Evolutionary conservation across 2,888 invertebrate genomes (phyloP).

Genomic region (Rhorus exstirpatorius): DNA sequence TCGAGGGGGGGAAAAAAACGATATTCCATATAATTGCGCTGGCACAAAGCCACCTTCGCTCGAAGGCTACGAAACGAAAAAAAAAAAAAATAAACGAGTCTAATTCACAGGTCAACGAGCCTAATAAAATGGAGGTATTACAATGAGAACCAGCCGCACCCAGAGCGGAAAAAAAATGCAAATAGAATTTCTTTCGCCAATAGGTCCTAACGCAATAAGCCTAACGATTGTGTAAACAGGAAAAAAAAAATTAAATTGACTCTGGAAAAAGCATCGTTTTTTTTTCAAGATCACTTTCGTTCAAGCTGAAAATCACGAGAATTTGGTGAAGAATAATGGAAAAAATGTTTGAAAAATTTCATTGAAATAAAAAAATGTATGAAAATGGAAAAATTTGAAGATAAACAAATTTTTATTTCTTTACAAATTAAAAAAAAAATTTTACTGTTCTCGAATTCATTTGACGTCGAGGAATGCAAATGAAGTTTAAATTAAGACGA

Average conservation of each 20-base stretch:
- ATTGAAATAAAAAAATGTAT: neutral
- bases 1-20: neutral
- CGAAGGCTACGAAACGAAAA: neutral
- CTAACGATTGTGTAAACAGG: slow-evolving; percentile 17
- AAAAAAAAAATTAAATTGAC: neutral
- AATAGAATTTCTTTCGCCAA: slow-evolving; percentile 32
- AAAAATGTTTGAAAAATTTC: neutral
- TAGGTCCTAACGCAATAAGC: neutral
- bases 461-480: neutral
- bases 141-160: slow-evolving; percentile 72
- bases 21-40: neutral
- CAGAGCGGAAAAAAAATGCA: slow-evolving; percentile 62
- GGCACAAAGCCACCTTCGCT: neutral
- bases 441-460: too few relatives aligned
- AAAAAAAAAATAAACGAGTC: slow-evolving; percentile 54
- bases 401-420: too few relatives aligned
- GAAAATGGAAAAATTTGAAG: neutral
- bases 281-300: neutral
- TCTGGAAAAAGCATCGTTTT: neutral
- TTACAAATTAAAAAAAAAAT: too few relatives aligned
- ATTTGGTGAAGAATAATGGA: neutral
- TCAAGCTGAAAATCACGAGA: slow-evolving; percentile 11
- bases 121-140: slow-evolving; percentile 60
- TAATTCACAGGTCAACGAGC: slow-evolving; percentile 77
- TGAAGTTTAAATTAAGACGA: slow-evolving; percentile 39